Evolutionary conservation across 2,888 invertebrate genomes (phyloP), one percentile per base, ranked within the genome.

Genomic region (Zaprionus bogoriensis): DNA sequence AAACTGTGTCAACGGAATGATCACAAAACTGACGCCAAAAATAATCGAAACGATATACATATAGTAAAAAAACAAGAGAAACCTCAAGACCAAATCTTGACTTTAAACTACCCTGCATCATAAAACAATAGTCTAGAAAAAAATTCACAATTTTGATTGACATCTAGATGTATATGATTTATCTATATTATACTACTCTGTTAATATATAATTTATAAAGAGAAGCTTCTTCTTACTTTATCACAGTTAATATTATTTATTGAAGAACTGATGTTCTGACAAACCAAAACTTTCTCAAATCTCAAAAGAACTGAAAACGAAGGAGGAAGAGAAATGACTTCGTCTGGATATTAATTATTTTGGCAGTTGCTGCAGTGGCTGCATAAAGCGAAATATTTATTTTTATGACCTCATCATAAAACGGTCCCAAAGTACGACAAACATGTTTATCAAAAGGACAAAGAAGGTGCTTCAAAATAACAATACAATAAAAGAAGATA

Each of bases 1-100:
- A 65, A 77, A 62, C 74, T 80, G 77, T 77, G 83, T 83, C 83
- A 83, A 20, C 61, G 55, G 50, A 47, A 79, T 77, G 65, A 77
- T 57, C 58, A 50, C 70, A 59, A 39, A 48, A 25, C 58, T 58
- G 51, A 25, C 38, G 71, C 70, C 54, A 69, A 71, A 63, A 63
- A 69, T 71, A 69, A 63, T 74, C 64, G 51, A 65, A 44, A 51
- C 74, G 51, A 74, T 70, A 52, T 48, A 55, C 74, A 65, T 45
- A 54, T 77, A 59, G 36, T 27, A 51, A 19, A 38, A 55, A 60
- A 46, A 17, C 48, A 22, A 14, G 2, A 23, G 22, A 30, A 25
- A n/a, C n/a, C n/a, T n/a, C n/a, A n/a, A n/a, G n/a, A n/a, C n/a
- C n/a, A n/a, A n/a, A n/a, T n/a, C n/a, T n/a, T n/a, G n/a, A n/a